phyloP scores from a whole-genome alignment of 2,797 vertebrate species.

The Acipenser transmontanus region DNA sequence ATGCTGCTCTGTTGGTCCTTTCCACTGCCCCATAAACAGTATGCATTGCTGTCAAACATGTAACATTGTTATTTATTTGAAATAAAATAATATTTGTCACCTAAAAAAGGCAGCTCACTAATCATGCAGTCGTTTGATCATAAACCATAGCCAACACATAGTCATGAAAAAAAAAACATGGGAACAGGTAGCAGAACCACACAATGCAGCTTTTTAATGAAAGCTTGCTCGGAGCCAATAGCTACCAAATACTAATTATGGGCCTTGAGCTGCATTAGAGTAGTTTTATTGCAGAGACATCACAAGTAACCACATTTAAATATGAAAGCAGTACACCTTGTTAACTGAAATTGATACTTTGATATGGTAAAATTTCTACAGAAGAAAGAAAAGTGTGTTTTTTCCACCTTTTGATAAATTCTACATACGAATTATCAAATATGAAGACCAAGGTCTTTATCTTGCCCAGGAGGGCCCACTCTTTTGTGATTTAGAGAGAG shows the following conservation, averaged over 20 bases:
- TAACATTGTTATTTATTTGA: conserved; percentile 12
- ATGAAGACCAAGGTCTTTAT: too few species aligned
- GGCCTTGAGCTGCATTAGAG: neutral
- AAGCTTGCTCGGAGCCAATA: neutral
- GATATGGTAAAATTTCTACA: conserved; percentile 21
- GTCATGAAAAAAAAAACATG: neutral
- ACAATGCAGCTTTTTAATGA: neutral
- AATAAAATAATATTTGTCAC: conserved; percentile 5
- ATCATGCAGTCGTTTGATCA: conserved; percentile 11
- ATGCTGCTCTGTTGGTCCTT: conserved; percentile 10
- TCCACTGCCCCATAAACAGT: conserved; percentile 4
- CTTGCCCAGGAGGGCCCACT: too few species aligned
- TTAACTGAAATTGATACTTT: conserved; percentile 24
- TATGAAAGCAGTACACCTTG: conserved; percentile 1
- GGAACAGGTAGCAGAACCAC: neutral
- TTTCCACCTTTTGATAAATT: neutral
- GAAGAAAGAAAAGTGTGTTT: conserved; percentile 19
- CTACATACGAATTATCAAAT: neutral
- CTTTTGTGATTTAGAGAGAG: too few species aligned
- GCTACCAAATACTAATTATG: neutral
- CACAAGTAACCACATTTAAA: conserved; percentile 2
- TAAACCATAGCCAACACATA: neutral
- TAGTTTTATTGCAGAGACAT: neutral
- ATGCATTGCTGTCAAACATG: conserved; percentile 10
- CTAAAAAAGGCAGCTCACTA: conserved; percentile 12